Evolutionary conservation across 2,113 vertebrate species (phyloP), one percentile per base, ranked within the genome.

Genomic region (Myiozetetes cayanensis): DNA sequence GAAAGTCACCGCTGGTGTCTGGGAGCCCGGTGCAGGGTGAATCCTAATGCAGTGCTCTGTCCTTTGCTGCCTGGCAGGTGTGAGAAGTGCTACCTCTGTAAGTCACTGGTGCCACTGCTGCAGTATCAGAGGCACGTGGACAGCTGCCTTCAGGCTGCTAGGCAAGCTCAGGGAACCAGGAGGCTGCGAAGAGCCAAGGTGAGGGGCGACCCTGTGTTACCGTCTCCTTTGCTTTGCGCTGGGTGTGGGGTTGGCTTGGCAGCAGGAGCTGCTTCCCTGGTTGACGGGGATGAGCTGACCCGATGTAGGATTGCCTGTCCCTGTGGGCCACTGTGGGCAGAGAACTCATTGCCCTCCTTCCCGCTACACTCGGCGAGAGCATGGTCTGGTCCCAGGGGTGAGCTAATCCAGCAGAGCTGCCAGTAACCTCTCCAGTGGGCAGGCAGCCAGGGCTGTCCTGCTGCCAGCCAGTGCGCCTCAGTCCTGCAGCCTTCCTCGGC

Each of bases 51-150:
- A 58, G 70, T 89, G 56, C 94, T 91, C 96, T 98, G 89, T 90
- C 95, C 56, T 94, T 94, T 98, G 89, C 77, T 91, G 92, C 96
- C 97, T 93, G 90, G 87, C 96, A 98, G 98, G 92, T 97, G 71
- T 87, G 98, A 99, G 97, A 99, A 98, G 91, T 99, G 99, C 97
- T 99, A 98, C 93, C 59, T 99, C 78, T 99, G 99, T 96, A 98
- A 98, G 93, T 98, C 97, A 67, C 55, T 90, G 47, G 88, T 99
- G 76, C 96, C 98, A 49, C 78, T 98, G 46, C 97, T 96, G 89
- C 98, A 99, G 18, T 99, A 99, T 96, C 86, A 93, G 76, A 93
- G 90, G 49, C 99, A 99, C 24, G 99, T 99, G 9, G 98, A 99
- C 67, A 95, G 93, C 93, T 99, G 99, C 97, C 90, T 99, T 92